Base-by-base conservation (phyloP, 2,888 invertebrate species). In the Hemistola chrysoprasaria region DNA sequence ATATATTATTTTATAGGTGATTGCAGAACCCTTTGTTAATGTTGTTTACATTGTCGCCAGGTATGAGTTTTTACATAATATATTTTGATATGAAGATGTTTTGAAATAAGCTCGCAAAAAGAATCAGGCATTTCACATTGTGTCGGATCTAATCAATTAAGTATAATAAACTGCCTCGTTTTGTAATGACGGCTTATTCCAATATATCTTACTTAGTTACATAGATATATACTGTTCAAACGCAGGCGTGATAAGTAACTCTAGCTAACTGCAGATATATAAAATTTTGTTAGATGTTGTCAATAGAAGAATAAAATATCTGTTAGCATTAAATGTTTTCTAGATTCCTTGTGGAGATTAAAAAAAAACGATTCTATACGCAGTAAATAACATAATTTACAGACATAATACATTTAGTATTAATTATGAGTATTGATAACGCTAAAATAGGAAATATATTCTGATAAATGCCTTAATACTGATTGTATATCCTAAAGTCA, bases 41-140 rank as follows among this genome's bases (percentile, higher is more conserved):
- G 87, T 88, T 88, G 88, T 88, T 88, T 88, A 88, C 88, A 88
- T 88, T 87, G 88, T 88, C 88, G 88, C 88, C 88, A 88, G 88
- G 88, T 88, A 88, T 86, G 87, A 84, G 73, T 83, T 81, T 79
- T 80, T 73, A 68, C 49, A 75, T 83, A 75, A 75, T 82, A 82
- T 61, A 69, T 78, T 53, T 55, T 76, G 64, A 73, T 63, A 16
- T 16, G 2, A 16, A 3, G 16, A 4, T 16, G 4, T 16, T 3
- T 16, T 16, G 16, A 16, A 16, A 16, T 16, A 16, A 3, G 16
- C 16, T 16, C 2, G 4, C 2, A 16, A 3, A 16, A 3, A 16
- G 3, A 16, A 16, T 3, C 16, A 16, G 4, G 2, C 16, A 16
- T n/a, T n/a, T n/a, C n/a, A n/a, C n/a, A n/a, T n/a, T n/a, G n/a